These are phyloP conservation scores for Hydropsyche betteni DNA, from an alignment of 2,888 invertebrate species.

Conservation along the genomic window DNA sequence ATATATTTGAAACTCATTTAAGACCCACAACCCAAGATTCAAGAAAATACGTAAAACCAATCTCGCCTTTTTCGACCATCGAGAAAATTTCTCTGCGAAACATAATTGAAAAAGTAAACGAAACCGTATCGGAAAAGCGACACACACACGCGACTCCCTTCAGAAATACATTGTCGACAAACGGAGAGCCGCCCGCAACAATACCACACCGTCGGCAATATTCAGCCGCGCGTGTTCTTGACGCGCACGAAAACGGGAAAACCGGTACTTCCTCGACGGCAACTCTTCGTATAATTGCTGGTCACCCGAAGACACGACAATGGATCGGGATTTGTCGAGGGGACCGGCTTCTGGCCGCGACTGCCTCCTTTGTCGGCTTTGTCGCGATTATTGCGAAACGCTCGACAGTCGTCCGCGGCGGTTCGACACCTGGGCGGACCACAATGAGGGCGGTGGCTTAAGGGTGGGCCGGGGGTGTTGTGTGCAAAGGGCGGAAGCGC, in stretches of 20 bases:
- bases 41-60: too few relatives aligned
- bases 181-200: too few relatives aligned
- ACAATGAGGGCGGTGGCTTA: constrained; percentile 1
- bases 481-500: background rate
- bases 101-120: too few relatives aligned
- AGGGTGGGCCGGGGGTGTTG: too few relatives aligned
- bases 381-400: background rate
- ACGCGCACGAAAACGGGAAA: background rate
- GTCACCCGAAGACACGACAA: constrained; percentile 17
- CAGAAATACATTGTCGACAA: too few relatives aligned
- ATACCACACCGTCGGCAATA: background rate
- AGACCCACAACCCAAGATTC: too few relatives aligned
- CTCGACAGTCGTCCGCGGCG: background rate
- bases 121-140: too few relatives aligned
- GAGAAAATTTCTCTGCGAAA: too few relatives aligned
- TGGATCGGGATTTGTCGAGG: constrained; percentile 7
- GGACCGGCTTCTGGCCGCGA: background rate
- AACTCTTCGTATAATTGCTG: constrained; percentile 3
- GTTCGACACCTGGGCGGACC: constrained; percentile 29
- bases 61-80: too few relatives aligned
- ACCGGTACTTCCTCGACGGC: background rate
- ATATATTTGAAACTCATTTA: too few relatives aligned
- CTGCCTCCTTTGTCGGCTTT: background rate
- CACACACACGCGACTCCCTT: too few relatives aligned
- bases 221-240: background rate